These are phyloP conservation scores for Sminthurides aquaticus DNA, from an alignment of 2,888 invertebrate species.

Conservation along the genomic window DNA sequence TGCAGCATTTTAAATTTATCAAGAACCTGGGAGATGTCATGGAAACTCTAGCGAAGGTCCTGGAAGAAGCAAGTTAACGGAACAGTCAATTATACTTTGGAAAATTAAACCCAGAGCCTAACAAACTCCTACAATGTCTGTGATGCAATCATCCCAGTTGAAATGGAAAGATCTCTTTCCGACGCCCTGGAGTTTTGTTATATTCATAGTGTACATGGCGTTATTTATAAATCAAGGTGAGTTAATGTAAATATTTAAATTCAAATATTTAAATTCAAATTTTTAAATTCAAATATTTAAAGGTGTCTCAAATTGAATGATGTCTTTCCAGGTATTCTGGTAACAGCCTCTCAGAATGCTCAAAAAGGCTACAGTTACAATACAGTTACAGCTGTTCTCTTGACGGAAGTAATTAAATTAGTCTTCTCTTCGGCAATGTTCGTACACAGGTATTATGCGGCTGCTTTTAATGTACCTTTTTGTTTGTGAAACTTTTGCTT, in stretches of 20 bases:
- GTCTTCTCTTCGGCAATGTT: constrained; percentile 62
- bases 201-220: constrained; percentile 77
- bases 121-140: no score
- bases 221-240: constrained; percentile 88
- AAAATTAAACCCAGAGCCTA: no score
- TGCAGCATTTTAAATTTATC: no score
- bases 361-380: constrained; percentile 78
- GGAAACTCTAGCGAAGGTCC: no score
- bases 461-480: background rate
- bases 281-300: no score
- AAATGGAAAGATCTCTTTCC: constrained; percentile 65
- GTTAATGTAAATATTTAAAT: constrained; percentile 30
- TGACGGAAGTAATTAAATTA: constrained; percentile 81
- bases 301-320: background rate
- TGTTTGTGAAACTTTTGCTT: background rate
- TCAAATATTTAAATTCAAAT: no score
- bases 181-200: constrained; percentile 66
- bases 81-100: no score
- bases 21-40: no score
- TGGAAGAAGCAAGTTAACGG: no score
- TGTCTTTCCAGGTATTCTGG: constrained; percentile 65
- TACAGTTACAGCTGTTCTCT: constrained; percentile 75
- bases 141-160: constrained; percentile 4
- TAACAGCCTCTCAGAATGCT: constrained; percentile 78
- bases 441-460: constrained; percentile 46